Percentiles rank a stretch among this genome's conserved stretches.
Evolutionary conservation across 2,113 vertebrate genomes (phyloP).

Genomic region (Nestor notabilis): DNA sequence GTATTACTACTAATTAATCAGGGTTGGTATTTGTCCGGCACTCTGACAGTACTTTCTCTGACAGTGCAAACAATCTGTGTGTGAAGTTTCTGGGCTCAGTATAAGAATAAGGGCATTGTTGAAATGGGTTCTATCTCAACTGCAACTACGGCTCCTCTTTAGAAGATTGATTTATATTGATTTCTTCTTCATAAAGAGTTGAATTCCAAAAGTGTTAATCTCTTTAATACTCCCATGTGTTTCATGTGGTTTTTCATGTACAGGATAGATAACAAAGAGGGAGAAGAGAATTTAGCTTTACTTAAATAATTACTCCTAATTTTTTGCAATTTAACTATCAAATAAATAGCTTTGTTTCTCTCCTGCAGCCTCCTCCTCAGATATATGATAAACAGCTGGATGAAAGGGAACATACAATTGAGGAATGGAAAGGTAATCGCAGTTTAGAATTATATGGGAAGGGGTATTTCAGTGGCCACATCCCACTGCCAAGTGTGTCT

Average conservation of each 20-base stretch:
- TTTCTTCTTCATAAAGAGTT: not conserved
- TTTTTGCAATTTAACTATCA: not conserved
- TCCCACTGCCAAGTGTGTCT: not conserved
- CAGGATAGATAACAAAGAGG: not conserved
- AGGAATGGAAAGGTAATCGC: slow-evolving; percentile 97
- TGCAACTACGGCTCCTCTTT: not conserved
- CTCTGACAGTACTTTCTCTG: not conserved
- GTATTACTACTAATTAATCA: not conserved
- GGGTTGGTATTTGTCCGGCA: not conserved
- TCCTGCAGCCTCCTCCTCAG: slow-evolving; percentile 91
- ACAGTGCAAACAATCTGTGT: not conserved
- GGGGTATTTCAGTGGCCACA: not conserved
- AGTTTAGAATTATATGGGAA: not conserved
- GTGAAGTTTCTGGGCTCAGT: not conserved
- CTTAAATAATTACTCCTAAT: not conserved
- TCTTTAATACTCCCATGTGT: not conserved
- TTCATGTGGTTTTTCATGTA: not conserved
- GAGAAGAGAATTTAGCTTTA: not conserved
- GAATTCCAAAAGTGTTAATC: not conserved
- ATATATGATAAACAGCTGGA: slow-evolving; percentile 99
- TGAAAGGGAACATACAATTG: slow-evolving; percentile 99
- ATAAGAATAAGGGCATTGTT: not conserved
- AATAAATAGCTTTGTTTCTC: slow-evolving; percentile 46
- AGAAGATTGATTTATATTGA: not conserved
- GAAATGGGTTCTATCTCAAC: not conserved